Conservation (phyloP, 2,113 vertebrate species). For the Grantiella picta region DNA sequence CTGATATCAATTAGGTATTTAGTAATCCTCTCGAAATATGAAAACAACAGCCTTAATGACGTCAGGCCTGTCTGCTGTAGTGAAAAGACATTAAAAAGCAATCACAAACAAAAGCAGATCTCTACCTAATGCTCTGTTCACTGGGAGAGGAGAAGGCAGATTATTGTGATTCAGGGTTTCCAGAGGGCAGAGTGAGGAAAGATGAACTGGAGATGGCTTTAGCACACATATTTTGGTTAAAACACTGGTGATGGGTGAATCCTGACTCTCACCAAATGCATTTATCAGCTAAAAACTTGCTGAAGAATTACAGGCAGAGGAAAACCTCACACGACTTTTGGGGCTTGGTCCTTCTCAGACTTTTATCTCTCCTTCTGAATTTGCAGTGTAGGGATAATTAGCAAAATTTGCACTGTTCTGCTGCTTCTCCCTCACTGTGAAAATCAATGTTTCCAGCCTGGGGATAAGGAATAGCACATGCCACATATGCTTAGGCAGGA, state of each 20-base stretch:
- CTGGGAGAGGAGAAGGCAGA: not conserved
- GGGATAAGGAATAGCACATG: constrained; percentile 24
- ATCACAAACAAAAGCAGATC: constrained; percentile 33
- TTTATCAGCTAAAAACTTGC: not conserved
- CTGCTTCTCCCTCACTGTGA: not conserved
- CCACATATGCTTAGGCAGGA: not conserved
- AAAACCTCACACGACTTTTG: accelerated
- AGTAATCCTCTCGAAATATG: constrained; percentile 40
- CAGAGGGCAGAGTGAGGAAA: not conserved
- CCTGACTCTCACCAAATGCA: not conserved
- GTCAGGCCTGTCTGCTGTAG: constrained; percentile 8
- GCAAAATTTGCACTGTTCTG: not conserved
- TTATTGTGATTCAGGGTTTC: not conserved
- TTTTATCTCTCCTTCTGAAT: not conserved
- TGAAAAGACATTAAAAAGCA: constrained; percentile 49
- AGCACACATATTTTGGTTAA: not conserved
- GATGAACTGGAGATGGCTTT: not conserved
- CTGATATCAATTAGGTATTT: constrained; percentile 14
- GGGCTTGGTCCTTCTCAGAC: not conserved
- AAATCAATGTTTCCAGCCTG: constrained; percentile 19
- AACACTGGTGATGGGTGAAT: not conserved
- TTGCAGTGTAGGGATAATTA: not conserved
- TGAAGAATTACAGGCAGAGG: not conserved
- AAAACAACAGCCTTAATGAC: constrained; percentile 13
- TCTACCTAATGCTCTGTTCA: not conserved